Base-by-base conservation (phyloP, 1,140 invertebrate genomes). In the Euglossa dilemma region DNA sequence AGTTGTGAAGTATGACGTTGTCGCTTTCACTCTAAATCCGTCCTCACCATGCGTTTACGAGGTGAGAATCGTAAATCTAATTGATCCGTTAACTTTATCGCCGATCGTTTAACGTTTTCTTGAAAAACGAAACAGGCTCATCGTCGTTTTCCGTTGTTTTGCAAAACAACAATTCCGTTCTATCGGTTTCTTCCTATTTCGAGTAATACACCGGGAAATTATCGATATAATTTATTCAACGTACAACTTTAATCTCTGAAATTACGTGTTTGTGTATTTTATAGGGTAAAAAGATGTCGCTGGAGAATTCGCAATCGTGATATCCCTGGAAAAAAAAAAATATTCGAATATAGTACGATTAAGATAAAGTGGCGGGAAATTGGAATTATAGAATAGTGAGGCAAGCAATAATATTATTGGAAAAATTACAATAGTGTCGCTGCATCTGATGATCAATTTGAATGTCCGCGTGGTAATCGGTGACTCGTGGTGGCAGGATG, bases 21-120 rank as follows among this genome's bases (percentile, higher is more conserved):
- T 80, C 61, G 76, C 85, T 87, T 87, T 87, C 86, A 84, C 85
- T 86, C 66, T 36, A 71, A 61, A 56, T 87, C 43, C 36, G 6
- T 80, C 52, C 23, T 66, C 0, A 25, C 43, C 72, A 28, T 16
- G 70, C n/a, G 66, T 82, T 73, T 78, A 43, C 16, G 25, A 50
- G 63, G 25, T 61, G 66, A 76, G 50, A 76, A 76, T 84, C 50
- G n/a, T 50, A 63, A 56, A 74, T 52, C 25, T 50, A 59, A 67
- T 73, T 76, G 23, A 0, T 6, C 16, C 23, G 63, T 54, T 66
- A 77, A 66, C 4, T 77, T 67, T 56, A 56, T 47, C 11, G 9
- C 6, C 0, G 25, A 36, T 4, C 1, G 18, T 28, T 56, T 67
- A 69, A 56, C 23, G 16, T 59, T 66, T 77, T 16, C 20, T 36